Evolutionary conservation across 2,888 invertebrate genomes (phyloP).

Genomic region (Diadegma fenestrale): DNA sequence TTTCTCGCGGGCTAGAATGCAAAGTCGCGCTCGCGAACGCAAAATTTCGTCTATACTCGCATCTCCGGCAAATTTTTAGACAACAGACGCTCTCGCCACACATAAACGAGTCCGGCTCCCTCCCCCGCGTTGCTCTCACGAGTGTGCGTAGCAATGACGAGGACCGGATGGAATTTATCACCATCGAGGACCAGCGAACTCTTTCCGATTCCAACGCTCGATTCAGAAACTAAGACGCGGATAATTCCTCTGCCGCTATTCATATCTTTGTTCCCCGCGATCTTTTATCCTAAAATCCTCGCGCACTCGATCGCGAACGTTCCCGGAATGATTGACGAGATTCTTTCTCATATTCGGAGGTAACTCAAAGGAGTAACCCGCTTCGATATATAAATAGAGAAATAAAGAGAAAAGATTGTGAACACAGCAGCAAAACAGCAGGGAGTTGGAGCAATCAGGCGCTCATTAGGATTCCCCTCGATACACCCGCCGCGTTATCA

Average conservation of each 20-base stretch:
- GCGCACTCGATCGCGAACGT: neutral
- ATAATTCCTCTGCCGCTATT: neutral
- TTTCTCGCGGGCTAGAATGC: conserved; percentile 60
- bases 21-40: conserved; percentile 48
- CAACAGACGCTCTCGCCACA: conserved; percentile 3
- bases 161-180: conserved; percentile 41
- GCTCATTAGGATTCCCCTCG: neutral
- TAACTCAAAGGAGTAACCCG: neutral
- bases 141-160: conserved; percentile 28
- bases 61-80: conserved; percentile 45
- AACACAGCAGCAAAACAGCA: neutral
- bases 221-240: neutral
- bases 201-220: neutral
- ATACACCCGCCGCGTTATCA: neutral
- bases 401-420: neutral
- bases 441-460: neutral
- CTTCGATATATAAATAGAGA: neutral
- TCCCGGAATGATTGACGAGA: neutral
- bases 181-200: neutral
- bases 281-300: neutral
- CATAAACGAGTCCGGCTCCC: neutral
- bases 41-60: conserved; percentile 37
- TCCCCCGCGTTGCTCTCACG: neutral
- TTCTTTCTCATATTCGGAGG: neutral
- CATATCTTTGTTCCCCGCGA: neutral